Evolutionary conservation across 2,797 vertebrate species (phyloP).

Genomic region (Anguilla marmorata): DNA sequence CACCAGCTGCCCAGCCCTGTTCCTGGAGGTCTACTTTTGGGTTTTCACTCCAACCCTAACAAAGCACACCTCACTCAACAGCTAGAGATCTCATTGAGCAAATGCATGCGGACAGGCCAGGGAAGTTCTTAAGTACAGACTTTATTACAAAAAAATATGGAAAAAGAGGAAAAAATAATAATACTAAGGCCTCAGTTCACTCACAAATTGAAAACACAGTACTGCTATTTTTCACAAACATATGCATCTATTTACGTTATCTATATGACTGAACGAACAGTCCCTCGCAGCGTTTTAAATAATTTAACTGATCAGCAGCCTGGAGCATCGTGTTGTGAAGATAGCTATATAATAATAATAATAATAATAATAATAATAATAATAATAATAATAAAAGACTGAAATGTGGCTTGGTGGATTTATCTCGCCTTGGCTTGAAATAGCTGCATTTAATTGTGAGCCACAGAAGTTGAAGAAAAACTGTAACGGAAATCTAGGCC

Average conservation of each 20-base stretch:
- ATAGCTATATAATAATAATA: background rate
- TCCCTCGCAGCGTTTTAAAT: background rate
- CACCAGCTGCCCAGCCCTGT: too few species aligned
- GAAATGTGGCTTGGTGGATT: background rate
- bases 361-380: background rate
- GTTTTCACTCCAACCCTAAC: too few species aligned
- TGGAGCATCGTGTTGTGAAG: background rate
- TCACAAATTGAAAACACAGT: background rate
- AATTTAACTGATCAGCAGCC: background rate
- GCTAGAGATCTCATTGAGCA: background rate
- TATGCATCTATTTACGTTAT: background rate
- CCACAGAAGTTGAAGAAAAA: background rate
- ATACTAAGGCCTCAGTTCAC: background rate
- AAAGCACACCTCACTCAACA: too few species aligned
- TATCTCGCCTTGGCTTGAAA: background rate
- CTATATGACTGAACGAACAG: background rate
- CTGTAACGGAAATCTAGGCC: background rate
- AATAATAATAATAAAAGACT: background rate
- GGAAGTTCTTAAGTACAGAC: background rate
- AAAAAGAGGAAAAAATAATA: background rate
- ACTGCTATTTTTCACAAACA: background rate
- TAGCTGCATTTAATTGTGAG: background rate
- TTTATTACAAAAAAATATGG: constrained; percentile 11
- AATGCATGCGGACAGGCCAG: background rate
- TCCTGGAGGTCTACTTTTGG: too few species aligned